These are phyloP conservation scores for Galaxias olidus DNA, from an alignment of 2,797 vertebrate species.

Conservation along the genomic window DNA sequence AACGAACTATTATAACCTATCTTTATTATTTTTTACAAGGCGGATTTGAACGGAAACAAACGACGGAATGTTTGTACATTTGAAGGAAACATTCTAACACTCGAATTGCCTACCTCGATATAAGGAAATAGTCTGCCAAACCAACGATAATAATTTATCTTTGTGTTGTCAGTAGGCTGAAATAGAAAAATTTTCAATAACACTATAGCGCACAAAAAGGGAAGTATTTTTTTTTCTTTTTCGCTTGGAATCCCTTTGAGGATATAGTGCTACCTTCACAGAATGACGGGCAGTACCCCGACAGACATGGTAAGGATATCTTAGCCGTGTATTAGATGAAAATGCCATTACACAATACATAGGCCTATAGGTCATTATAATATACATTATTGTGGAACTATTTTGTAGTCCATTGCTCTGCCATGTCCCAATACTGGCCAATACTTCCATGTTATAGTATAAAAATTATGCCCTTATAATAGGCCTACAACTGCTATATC, in stretches of 20 bases:
- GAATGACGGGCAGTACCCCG: conserved; percentile 76
- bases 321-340: conserved; percentile 6
- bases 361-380: too few relatives aligned
- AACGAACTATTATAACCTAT: conserved; percentile 38
- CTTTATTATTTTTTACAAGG: conserved; percentile 6
- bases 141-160: conserved; percentile 28
- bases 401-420: too few relatives aligned
- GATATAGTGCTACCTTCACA: conserved; percentile 47
- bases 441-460: too few relatives aligned
- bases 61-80: conserved; percentile 59
- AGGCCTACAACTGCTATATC: too few relatives aligned
- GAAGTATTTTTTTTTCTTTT: conserved; percentile 28
- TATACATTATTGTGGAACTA: too few relatives aligned
- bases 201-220: conserved; percentile 5
- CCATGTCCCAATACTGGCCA: too few relatives aligned
- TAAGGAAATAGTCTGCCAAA: conserved; percentile 20
- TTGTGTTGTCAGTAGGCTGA: conserved; percentile 19
- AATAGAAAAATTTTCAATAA: conserved; percentile 24
- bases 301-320: conserved; percentile 75
- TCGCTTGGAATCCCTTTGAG: conserved; percentile 38
- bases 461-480: too few relatives aligned
- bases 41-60: conserved; percentile 25
- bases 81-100: conserved; percentile 41
- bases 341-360: neutral
- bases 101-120: conserved; percentile 36